Base-by-base conservation (phyloP, 2,797 vertebrate genomes). In the Hippocampus kuda region DNA sequence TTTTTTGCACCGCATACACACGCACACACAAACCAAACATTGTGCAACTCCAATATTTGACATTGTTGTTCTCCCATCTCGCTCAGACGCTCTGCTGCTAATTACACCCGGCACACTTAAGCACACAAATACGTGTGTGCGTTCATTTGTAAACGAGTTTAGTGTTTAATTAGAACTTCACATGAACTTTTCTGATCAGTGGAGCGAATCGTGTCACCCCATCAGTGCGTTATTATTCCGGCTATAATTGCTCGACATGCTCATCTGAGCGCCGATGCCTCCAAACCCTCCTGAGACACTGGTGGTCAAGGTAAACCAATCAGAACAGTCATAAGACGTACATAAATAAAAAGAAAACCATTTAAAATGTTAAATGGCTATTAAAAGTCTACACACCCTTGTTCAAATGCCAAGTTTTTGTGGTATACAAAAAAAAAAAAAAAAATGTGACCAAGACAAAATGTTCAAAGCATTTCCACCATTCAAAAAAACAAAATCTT, bases 81-180 rank as follows among this genome's bases (percentile, higher is more conserved):
- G 81, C 79, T 87, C 85, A 82, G 84, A 85, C 81, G 86, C 85
- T 87, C 85, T 82, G 68, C 81, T 77, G 85, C 88, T 89, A 90
- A 91, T 90, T 89, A 89, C 83, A 84, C 82, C 79, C 73, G 82
- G 86, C 85, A 79, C 89, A 88, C 86, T 88, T 89, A 90, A 88
- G 88, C 82, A 89, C 88, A 89, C 87, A 87, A 86, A 87, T 57
- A 83, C 76, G 62, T 30, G 77, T 69, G 83, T 81, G 88, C 86
- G 75, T 89, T 90, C 87, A 90, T 87, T 90, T 90, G 88, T 88
- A 89, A 91, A 87, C 85, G 74, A 88, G 87, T 89, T 38, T 90
- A 90, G 89, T 89, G 90, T 90, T 89, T 90, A 91, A 91, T 90
- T 90, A 90, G 87, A 90, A 89, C 86, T 89, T 90, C 83, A 81